Conservation (phyloP, 2,797 vertebrate species). For the Nothura maculosa region DNA sequence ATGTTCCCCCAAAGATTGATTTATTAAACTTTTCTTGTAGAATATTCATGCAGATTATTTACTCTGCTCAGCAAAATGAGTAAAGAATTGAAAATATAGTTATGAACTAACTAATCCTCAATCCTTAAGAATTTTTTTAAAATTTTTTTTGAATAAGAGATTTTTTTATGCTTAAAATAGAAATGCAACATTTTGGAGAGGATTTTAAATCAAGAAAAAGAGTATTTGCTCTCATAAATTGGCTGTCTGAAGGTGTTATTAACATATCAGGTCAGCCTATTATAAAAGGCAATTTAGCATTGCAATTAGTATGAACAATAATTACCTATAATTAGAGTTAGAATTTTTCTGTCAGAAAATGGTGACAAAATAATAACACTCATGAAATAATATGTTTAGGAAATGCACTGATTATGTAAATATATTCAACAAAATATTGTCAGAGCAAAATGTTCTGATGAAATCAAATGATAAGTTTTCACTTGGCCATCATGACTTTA, state of each 20-base stretch:
- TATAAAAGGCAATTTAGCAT: neutral
- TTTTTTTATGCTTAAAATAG: neutral
- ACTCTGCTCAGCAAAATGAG: neutral
- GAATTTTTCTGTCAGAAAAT: neutral
- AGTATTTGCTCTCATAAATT: neutral
- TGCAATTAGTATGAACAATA: neutral
- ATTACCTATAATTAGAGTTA: neutral
- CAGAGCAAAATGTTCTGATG: neutral
- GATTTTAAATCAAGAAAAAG: neutral
- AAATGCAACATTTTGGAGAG: rapidly evolving
- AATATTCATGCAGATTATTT: neutral
- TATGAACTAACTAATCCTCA: neutral
- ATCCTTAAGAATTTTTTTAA: neutral
- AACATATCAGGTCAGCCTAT: neutral
- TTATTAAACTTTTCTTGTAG: neutral
- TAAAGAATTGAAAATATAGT: neutral
- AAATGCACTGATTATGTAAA: neutral
- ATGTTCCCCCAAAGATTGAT: neutral
- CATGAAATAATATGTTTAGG: neutral
- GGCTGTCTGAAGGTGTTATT: neutral
- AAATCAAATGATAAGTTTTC: neutral
- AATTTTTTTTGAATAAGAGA: neutral
- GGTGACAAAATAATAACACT: neutral
- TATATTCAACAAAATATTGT: neutral
- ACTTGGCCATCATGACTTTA: neutral